Conservation (phyloP, 37 sponge, comb jelly and placozoan species). For the Bolinopsis microptera region DNA sequence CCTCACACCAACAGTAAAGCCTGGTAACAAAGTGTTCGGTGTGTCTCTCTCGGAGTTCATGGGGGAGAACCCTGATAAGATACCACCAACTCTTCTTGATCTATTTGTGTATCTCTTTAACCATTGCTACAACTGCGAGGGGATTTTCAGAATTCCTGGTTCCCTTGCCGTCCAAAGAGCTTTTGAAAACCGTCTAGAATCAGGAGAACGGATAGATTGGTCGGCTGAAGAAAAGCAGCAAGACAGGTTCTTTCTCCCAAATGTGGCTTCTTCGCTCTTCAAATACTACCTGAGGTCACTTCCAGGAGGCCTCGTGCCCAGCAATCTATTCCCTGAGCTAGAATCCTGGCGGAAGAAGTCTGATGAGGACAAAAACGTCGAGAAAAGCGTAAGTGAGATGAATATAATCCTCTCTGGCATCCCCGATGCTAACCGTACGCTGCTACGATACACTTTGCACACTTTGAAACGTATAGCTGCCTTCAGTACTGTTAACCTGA, state of each 20-base stretch:
- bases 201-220: constrained; percentile 16
- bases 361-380: not conserved
- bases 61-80: not conserved
- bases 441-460: not conserved
- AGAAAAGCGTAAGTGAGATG: not conserved
- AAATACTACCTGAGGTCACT: constrained; percentile 16
- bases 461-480: not conserved
- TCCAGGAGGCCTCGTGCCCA: constrained; percentile 18
- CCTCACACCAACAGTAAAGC: not conserved
- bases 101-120: not conserved
- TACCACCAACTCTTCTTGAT: not conserved
- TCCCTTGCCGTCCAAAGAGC: not conserved
- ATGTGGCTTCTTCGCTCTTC: constrained; percentile 7
- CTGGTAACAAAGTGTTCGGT: not conserved
- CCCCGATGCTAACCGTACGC: not conserved
- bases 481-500: constrained; percentile 6
- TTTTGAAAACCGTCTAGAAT: not conserved
- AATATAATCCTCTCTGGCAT: not conserved
- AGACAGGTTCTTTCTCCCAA: constrained; percentile 9
- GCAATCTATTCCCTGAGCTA: not conserved
- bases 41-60: not conserved
- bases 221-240: not conserved
- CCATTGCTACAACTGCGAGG: constrained; percentile 43
- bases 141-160: constrained; percentile 26
- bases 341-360: not conserved